Conservation (phyloP, 2,888 invertebrate genomes). For the Oscheius sp. region DNA sequence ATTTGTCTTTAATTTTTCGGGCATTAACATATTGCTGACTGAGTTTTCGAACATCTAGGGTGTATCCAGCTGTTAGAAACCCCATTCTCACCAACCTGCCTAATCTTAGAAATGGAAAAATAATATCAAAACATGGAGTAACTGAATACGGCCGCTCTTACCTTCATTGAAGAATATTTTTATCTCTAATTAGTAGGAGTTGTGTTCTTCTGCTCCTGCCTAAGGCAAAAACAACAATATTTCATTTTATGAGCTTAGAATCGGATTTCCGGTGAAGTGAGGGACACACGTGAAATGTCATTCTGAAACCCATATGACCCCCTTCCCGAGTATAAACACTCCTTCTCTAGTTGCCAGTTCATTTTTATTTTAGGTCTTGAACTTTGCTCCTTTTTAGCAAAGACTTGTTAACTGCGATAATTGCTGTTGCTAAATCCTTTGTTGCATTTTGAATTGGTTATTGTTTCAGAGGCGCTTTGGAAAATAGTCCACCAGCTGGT, state of each 20-base stretch:
- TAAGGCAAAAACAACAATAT: not conserved
- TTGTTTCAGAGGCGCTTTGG: not conserved
- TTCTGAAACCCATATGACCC: not conserved
- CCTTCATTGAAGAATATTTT: too few species aligned
- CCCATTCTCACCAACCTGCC: too few species aligned
- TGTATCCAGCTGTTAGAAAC: too few species aligned
- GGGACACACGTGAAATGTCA: constrained; percentile 13
- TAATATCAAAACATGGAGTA: too few species aligned
- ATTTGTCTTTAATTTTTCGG: too few species aligned
- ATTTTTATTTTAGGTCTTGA: not conserved
- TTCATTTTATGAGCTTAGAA: not conserved
- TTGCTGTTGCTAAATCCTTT: not conserved
- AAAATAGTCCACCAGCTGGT: too few species aligned
- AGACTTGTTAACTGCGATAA: not conserved
- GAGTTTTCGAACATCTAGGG: too few species aligned
- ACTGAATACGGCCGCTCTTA: too few species aligned
- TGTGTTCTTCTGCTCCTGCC: not conserved
- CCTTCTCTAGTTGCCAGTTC: not conserved
- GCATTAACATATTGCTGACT: too few species aligned
- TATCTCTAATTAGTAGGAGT: not conserved
- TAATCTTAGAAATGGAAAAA: too few species aligned
- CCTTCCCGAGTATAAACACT: not conserved
- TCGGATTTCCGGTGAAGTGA: constrained; percentile 29
- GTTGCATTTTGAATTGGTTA: not conserved
- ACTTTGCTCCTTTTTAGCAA: not conserved